These are phyloP conservation scores for Tachycineta bicolor DNA, from an alignment of 2,113 vertebrate genomes.

Conservation along the genomic window DNA sequence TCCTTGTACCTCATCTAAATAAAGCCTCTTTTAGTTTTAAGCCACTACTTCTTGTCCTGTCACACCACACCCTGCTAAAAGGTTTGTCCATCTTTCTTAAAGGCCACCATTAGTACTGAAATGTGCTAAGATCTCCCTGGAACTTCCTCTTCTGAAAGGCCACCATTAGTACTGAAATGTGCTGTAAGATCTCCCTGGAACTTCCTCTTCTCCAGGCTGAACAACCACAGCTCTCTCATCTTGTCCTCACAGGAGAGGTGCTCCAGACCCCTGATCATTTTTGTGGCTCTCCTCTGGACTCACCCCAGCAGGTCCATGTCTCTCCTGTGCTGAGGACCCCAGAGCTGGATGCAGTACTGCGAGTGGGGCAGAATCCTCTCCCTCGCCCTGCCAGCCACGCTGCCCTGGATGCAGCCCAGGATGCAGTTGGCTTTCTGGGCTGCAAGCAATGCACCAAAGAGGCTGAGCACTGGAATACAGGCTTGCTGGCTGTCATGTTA, in stretches of 20 bases:
- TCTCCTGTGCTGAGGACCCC: neutral
- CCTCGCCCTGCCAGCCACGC: neutral
- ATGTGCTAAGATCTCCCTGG: neutral
- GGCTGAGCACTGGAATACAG: accelerated
- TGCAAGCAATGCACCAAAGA: neutral
- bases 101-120: neutral
- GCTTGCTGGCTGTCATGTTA: neutral
- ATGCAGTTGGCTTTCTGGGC: neutral
- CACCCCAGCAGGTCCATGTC: neutral
- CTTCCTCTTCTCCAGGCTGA: neutral
- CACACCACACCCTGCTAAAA: neutral
- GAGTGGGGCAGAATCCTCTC: neutral
- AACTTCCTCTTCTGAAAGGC: neutral
- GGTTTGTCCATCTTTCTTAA: neutral
- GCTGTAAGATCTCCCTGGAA: neutral
- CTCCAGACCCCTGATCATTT: neutral
- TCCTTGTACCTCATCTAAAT: neutral
- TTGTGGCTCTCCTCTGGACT: neutral
- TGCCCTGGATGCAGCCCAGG: neutral
- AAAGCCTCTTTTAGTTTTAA: neutral
- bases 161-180: neutral
- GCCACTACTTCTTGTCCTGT: neutral
- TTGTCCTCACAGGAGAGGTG: neutral
- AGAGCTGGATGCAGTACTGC: neutral
- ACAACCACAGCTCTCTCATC: neutral